Conservation (phyloP, 2,888 invertebrate species). For the Meta bourneti region DNA sequence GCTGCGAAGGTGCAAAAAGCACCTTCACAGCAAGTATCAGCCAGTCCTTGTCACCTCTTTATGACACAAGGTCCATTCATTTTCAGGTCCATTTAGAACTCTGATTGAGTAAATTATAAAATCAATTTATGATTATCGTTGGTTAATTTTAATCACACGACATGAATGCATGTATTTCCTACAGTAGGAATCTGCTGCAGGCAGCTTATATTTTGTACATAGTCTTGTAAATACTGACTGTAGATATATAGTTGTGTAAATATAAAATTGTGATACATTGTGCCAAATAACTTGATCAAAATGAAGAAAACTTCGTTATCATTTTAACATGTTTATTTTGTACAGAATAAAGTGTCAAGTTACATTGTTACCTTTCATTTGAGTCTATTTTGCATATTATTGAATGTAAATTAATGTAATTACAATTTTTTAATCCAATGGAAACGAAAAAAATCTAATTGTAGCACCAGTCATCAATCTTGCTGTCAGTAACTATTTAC, state of each 20-base stretch:
- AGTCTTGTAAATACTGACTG: background rate
- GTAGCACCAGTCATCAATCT: no score
- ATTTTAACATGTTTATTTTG: conserved; percentile 20
- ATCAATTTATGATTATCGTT: background rate
- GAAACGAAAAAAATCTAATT: no score
- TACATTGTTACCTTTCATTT: background rate
- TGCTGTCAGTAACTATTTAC: no score
- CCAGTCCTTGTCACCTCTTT: conserved; percentile 54
- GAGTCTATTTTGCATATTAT: no score
- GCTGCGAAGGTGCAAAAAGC: conserved; percentile 54
- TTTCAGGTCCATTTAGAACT: background rate
- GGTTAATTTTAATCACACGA: background rate
- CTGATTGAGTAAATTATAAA: background rate
- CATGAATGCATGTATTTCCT: background rate
- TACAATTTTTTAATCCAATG: no score
- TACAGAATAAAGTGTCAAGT: conserved; percentile 12
- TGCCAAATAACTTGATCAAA: background rate
- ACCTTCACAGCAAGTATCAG: conserved; percentile 25
- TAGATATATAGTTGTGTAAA: background rate
- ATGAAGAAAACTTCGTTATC: background rate
- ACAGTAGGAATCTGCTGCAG: background rate
- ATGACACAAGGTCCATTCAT: background rate
- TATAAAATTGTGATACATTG: background rate
- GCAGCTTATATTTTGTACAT: background rate
- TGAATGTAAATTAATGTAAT: no score